Evolutionary conservation across 2,888 invertebrate species (phyloP).

Genomic region (Drosophila gaucha): DNA sequence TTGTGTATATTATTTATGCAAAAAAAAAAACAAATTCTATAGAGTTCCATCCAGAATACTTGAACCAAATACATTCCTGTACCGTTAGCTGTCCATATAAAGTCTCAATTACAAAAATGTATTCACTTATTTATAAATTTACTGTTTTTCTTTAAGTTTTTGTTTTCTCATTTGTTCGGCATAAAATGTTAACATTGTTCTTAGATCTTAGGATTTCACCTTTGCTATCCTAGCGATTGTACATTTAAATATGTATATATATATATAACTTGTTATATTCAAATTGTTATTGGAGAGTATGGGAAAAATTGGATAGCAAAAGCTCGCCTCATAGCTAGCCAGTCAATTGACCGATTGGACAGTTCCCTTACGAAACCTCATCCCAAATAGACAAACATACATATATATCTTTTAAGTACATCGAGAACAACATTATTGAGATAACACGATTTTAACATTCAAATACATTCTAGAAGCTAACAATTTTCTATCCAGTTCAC

Average conservation of each 20-base stretch:
- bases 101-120: constrained; percentile 53
- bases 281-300: neutral
- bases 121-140: constrained; percentile 4
- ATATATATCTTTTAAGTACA: constrained; percentile 10
- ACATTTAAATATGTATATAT: no score
- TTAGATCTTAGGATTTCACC: constrained; percentile 77
- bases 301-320: neutral
- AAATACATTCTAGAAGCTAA: constrained; percentile 40
- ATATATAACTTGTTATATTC: constrained; percentile 3
- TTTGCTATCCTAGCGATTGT: constrained; percentile 39
- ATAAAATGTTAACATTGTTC: constrained; percentile 79
- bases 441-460: constrained; percentile 26
- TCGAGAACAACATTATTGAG: constrained; percentile 6
- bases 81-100: constrained; percentile 46
- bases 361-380: no score
- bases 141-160: constrained; percentile 33
- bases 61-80: constrained; percentile 12
- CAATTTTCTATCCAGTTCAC: constrained; percentile 25
- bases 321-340: neutral
- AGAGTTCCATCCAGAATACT: constrained; percentile 2
- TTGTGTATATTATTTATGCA: constrained; percentile 23
- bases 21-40: constrained; percentile 12
- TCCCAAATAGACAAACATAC: no score
- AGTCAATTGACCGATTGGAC: constrained; percentile 25
- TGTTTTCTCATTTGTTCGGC: constrained; percentile 37